phyloP scores from a whole-genome alignment of 1,140 invertebrate species.

The Aphelenchoides besseyi region DNA sequence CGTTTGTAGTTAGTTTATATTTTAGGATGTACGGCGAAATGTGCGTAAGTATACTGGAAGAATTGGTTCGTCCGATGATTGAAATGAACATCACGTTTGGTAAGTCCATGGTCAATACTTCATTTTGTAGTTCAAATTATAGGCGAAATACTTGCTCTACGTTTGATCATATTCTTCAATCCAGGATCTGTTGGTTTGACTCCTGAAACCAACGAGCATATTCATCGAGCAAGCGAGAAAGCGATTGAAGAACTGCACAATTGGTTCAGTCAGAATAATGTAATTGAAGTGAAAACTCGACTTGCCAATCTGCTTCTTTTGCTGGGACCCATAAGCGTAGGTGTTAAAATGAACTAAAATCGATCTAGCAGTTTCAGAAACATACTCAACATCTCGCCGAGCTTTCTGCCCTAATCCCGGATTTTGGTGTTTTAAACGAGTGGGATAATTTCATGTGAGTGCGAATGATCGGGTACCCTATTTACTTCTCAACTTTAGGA shows the following conservation, averaged over 20 bases:
- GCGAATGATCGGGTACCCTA: constrained; percentile 10
- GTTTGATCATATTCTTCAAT: constrained; percentile 56
- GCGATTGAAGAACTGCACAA: constrained; percentile 47
- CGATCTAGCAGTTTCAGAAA: no score
- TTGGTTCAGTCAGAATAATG: constrained; percentile 48
- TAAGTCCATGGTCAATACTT: constrained; percentile 27
- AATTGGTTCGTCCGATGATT: constrained; percentile 36
- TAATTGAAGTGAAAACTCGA: constrained; percentile 41
- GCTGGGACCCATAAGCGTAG: constrained; percentile 36
- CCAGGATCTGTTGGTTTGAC: constrained; percentile 43
- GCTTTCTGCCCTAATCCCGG: constrained; percentile 39
- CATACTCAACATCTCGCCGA: constrained; percentile 47
- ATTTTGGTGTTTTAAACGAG: constrained; percentile 47
- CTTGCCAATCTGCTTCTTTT: constrained; percentile 47
- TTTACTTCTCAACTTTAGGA: neutral
- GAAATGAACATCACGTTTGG: constrained; percentile 33
- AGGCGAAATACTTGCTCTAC: constrained; percentile 55
- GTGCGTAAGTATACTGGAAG: constrained; percentile 32
- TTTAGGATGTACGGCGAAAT: constrained; percentile 39
- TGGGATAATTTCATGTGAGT: constrained; percentile 50
- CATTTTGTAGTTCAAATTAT: constrained; percentile 2
- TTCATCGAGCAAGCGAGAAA: constrained; percentile 33
- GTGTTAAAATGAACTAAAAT: no score
- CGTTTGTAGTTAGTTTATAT: neutral
- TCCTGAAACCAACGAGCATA: constrained; percentile 16